Evolutionary conservation across 1,140 invertebrate species (phyloP).

Genomic region (Drosophila lacertosa): DNA sequence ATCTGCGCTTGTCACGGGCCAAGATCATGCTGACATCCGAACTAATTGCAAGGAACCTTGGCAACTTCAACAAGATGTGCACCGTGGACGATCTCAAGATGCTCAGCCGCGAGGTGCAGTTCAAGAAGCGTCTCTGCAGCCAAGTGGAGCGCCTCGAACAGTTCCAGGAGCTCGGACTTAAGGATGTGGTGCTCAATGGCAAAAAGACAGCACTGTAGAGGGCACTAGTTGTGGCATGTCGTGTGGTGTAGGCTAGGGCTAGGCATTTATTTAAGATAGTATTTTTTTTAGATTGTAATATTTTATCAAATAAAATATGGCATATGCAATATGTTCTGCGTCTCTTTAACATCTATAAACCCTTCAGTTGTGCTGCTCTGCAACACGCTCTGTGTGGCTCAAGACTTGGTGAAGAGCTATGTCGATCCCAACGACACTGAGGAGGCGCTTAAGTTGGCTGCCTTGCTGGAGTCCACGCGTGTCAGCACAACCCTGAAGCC

Average conservation of each 20-base stretch:
- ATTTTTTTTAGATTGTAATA: slow-evolving; percentile 54
- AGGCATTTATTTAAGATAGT: slow-evolving; percentile 48
- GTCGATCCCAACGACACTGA: not conserved
- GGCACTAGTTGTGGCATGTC: too few species aligned
- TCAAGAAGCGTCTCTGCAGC: slow-evolving; percentile 59
- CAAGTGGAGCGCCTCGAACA: slow-evolving; percentile 68
- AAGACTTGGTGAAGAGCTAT: not conserved
- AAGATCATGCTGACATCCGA: slow-evolving; percentile 58
- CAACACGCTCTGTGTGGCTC: slow-evolving; percentile 10
- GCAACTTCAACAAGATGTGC: slow-evolving; percentile 30
- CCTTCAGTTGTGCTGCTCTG: slow-evolving; percentile 44
- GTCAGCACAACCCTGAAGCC: slow-evolving; percentile 27
- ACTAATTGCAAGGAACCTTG: slow-evolving; percentile 58
- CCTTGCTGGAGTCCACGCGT: not conserved
- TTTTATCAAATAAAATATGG: slow-evolving; percentile 78
- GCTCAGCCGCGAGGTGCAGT: slow-evolving; percentile 70
- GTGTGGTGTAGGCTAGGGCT: slow-evolving; percentile 12
- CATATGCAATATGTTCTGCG: slow-evolving; percentile 6
- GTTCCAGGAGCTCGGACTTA: slow-evolving; percentile 60
- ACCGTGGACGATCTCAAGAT: slow-evolving; percentile 63
- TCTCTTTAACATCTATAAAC: not conserved
- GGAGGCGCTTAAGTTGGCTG: slow-evolving; percentile 9
- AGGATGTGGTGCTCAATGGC: slow-evolving; percentile 62
- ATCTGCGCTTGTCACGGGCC: slow-evolving; percentile 56
- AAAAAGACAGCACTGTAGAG: slow-evolving; percentile 50